Evolutionary conservation across 2,888 invertebrate species (phyloP), one percentile per base, ranked within the genome.

Genomic region (Thera obeliscata): DNA sequence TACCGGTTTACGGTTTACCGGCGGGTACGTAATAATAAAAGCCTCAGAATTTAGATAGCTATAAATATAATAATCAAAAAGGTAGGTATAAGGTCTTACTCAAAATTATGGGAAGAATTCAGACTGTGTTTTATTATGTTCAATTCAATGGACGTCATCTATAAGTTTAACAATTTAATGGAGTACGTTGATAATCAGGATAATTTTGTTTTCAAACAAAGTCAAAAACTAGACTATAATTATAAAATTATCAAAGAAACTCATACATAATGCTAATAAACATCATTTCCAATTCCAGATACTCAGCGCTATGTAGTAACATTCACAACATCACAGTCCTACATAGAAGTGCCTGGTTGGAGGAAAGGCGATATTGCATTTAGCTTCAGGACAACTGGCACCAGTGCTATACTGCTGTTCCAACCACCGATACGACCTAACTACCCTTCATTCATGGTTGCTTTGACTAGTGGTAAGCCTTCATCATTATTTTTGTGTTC

Each of bases 261-360:
- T n/a, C 2, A 48, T n/a, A n/a, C 3, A 50, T 22, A 2, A 2
- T 2, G 2, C 8, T 33, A 2, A 33, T 7, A 52, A 52, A 8
- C n/a, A 33, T 52, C 12, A 22, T 38, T 6, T 41, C n/a, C 12
- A 33, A 11, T 58, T 66, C 48, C 85, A 97, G 98, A 98, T 87
- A 98, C 98, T 1, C 98, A 98, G 87, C 96, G 97, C 77, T 98
- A 97, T 85, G 98, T 98, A 6, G 98, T 98, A 8, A 98, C 98
- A 3, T 98, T 98, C 83, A 98, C 98, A 57, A 98, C 98, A 0
- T 97, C 97, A 41, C 97, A 98, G 78, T 98, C 98, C 0, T 98
- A 97, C 85, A 96, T 99, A 75, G 97, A 98, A 91, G 98, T 98
- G 1, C 98, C 98, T 0, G 98, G 98, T 0, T 98, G 98, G 98